Evolutionary conservation across 2,888 invertebrate genomes (phyloP).

Genomic region (Nephrotoma flavescens): DNA sequence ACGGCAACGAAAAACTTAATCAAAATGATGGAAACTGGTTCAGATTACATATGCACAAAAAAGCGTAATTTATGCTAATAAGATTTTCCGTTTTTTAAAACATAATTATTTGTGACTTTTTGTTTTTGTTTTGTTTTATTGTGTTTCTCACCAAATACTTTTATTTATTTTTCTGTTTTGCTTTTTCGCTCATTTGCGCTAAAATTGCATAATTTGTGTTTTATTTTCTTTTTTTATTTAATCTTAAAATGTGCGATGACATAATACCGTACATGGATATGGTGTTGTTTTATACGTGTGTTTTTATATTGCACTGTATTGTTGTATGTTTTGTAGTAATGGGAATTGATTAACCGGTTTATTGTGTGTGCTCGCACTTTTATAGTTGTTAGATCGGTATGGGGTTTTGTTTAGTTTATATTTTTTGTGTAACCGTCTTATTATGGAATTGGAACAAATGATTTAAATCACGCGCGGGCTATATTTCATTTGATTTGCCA

Average conservation of each 20-base stretch:
- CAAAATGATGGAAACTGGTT: background rate
- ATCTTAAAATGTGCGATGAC: background rate
- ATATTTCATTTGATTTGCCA: background rate
- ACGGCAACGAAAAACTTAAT: background rate
- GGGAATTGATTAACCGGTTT: background rate
- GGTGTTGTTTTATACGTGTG: background rate
- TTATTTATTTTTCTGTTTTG: background rate
- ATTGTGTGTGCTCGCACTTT: background rate
- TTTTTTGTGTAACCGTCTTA: background rate
- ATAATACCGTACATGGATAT: background rate
- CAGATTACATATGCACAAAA: background rate
- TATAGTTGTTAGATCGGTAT: background rate
- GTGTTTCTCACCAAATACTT: background rate
- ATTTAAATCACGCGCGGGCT: background rate
- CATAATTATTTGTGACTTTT: background rate
- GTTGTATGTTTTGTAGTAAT: background rate
- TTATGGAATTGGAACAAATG: background rate
- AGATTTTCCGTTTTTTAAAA: background rate
- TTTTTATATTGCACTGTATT: background rate
- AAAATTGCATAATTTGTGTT: background rate
- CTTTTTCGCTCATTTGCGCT: background rate
- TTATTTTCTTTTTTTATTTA: background rate
- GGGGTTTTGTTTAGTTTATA: background rate
- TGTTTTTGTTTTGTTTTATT: background rate
- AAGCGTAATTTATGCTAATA: background rate